These are phyloP conservation scores for Otus scops DNA, from an alignment of 2,797 vertebrate species.

Conservation along the genomic window DNA sequence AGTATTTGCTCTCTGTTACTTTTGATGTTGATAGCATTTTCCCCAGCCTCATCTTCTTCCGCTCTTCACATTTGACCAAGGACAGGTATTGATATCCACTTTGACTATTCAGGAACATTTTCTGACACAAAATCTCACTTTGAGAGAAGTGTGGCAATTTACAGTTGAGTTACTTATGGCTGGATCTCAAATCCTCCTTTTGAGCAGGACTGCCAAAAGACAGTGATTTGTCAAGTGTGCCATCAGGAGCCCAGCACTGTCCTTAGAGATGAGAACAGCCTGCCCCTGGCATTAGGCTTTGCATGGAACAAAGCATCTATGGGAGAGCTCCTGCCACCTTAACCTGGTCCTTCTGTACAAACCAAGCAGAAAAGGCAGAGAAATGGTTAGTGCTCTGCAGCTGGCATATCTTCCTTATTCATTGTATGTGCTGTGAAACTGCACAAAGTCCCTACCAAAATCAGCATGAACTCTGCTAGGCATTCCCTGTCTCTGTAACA, in stretches of 20 bases:
- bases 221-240: background rate
- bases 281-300: background rate
- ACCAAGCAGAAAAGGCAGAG: background rate
- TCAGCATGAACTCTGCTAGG: background rate
- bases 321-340: background rate
- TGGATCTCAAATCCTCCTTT: conserved; percentile 16
- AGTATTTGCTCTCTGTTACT: background rate
- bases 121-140: background rate
- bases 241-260: background rate
- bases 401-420: background rate
- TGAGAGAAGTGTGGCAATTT: conserved; percentile 13
- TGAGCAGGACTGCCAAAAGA: background rate
- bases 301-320: background rate
- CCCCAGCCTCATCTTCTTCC: background rate
- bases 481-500: background rate
- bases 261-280: background rate
- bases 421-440: background rate
- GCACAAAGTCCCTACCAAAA: background rate
- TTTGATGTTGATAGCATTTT: background rate
- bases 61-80: background rate
- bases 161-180: background rate
- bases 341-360: background rate
- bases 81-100: background rate
- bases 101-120: background rate
- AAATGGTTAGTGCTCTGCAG: background rate